Evolutionary conservation across 2,888 invertebrate species (phyloP), one percentile per base, ranked within the genome.

Genomic region (Agriotes lineatus): DNA sequence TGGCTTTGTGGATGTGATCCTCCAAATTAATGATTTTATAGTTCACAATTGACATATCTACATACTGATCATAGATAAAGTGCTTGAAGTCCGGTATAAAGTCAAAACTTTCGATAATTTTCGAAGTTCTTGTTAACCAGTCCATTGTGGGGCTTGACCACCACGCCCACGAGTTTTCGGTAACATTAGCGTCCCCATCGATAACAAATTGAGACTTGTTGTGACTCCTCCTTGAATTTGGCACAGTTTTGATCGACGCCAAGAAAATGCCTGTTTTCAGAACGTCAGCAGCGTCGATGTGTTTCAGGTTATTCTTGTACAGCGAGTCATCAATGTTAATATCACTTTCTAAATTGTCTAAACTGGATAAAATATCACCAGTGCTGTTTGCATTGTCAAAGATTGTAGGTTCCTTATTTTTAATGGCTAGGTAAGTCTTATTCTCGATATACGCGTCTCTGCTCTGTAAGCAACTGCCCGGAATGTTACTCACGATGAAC

Each of bases 401-500:
- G 14, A 12, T 14, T n/a, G 4, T 16, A n/a, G n/a, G 18, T 22
- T 22, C 14, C 14, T 33, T 33, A 18, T 52, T 25, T 33, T 52
- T 25, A 52, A 33, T 33, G 16, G 30, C 9, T 18, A 52, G 20
- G 10, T 54, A 33, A 4, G 18, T 20, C 18, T 59, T 35, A 12
- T 22, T 35, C 22, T 54, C n/a, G 14, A 48, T 2, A 48, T 25
- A n/a, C 12, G 22, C 18, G 20, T 37, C 54, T 6, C 25, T 22
- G 18, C 52, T 56, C 62, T 70, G 77, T 5, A 86, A 78, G 56
- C 82, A 81, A 45, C 85, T 86, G 37, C 87, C 87, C 2, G 87
- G 87, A 71, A 88, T 81, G 73, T 86, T 85, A 72, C 86, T 87
- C 45, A 85, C 85, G 71, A 88, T 79, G 72, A 85, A 86, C 69